phyloP scores from a whole-genome alignment of 2,797 vertebrate species.

The Neosilurus mollespiculum region DNA sequence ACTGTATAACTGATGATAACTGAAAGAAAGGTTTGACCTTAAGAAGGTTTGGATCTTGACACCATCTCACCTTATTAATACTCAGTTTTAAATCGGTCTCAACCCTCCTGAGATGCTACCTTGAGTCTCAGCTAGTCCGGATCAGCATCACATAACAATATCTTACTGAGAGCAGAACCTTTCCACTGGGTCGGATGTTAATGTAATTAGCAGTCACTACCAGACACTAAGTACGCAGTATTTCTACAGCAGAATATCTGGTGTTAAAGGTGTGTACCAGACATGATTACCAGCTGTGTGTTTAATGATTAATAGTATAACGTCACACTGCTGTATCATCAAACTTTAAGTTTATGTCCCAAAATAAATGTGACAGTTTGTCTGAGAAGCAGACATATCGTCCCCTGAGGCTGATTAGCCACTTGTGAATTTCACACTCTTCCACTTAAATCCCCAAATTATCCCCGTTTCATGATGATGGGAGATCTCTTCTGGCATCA shows the following conservation, averaged over 20 bases:
- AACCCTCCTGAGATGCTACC: not conserved
- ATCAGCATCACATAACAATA: not conserved
- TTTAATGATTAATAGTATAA: not conserved
- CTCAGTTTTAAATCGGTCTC: not conserved
- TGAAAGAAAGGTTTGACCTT: not conserved
- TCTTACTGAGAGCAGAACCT: too few species aligned
- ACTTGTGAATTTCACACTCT: slow-evolving; percentile 21
- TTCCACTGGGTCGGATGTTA: not conserved
- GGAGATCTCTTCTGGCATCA: slow-evolving; percentile 5
- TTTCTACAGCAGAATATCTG: not conserved
- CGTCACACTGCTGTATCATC: not conserved
- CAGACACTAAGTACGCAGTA: not conserved
- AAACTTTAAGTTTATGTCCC: not conserved
- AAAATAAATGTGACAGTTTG: not conserved
- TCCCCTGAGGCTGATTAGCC: not conserved
- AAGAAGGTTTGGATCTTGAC: not conserved
- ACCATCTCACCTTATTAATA: not conserved
- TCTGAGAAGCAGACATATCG: not conserved
- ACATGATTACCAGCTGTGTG: not conserved
- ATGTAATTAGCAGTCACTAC: not conserved
- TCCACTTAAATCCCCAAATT: slow-evolving; percentile 25
- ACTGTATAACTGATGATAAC: not conserved
- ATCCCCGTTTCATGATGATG: not conserved
- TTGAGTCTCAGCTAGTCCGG: not conserved
- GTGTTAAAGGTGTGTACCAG: not conserved